These are phyloP conservation scores for Ascidia mentula DNA, from an alignment of 23 tunicate species.

Conservation along the genomic window DNA sequence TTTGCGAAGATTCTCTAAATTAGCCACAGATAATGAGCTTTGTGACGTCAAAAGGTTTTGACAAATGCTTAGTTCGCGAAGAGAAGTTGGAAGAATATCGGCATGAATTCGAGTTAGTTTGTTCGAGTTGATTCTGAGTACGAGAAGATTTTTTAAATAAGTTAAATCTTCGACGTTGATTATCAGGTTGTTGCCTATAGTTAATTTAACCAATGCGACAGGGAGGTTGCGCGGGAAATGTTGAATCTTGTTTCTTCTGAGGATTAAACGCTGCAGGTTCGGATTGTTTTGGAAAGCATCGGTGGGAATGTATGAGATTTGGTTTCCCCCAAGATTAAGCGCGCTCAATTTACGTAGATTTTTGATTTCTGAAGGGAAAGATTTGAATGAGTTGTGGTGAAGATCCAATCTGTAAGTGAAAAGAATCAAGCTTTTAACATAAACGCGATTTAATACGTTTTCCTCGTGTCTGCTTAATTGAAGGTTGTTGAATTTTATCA, in stretches of 20 bases:
- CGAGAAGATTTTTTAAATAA: conserved; percentile 18
- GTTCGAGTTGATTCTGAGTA: conserved; percentile 42
- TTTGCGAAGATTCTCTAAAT: conserved; percentile 24
- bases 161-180: conserved; percentile 17
- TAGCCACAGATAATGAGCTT: conserved; percentile 17
- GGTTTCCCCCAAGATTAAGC: conserved; percentile 71
- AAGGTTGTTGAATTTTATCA: too few species aligned
- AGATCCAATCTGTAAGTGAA: conserved; percentile 47
- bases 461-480: too few species aligned
- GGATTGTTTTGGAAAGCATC: conserved; percentile 29
- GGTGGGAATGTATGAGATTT: conserved; percentile 17
- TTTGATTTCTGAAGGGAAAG: conserved; percentile 40
- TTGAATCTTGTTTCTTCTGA: conserved; percentile 39
- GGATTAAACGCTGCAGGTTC: conserved; percentile 40
- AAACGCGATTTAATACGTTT: too few species aligned
- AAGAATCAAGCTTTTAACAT: too few species aligned
- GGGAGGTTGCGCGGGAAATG: conserved; percentile 40
- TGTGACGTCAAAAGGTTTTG: conserved; percentile 20
- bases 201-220: conserved; percentile 41
- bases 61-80: conserved; percentile 43
- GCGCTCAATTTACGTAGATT: conserved; percentile 21
- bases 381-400: conserved; percentile 36
- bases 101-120: conserved; percentile 13
- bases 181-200: conserved; percentile 30
- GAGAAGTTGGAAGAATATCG: conserved; percentile 37